phyloP scores from a whole-genome alignment of 2,888 invertebrate genomes.

The Horisme vitalbata region DNA sequence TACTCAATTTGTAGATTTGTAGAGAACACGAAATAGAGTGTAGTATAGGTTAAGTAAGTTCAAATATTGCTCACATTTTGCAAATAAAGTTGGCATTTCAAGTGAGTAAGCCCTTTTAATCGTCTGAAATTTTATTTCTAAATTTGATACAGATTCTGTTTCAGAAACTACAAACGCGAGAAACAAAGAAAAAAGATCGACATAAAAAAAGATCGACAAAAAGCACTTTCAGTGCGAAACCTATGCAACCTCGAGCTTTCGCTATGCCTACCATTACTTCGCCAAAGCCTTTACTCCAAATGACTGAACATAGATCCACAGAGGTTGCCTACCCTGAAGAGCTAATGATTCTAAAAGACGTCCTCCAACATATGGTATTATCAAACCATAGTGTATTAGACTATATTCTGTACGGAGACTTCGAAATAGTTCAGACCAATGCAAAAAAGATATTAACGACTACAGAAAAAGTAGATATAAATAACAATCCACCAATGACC shows the following conservation, averaged over 20 bases:
- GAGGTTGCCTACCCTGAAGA: conserved; percentile 7
- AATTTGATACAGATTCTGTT: background rate
- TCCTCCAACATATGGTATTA: conserved; percentile 11
- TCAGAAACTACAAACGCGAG: conserved; percentile 5
- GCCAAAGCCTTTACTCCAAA: background rate
- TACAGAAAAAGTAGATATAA: background rate
- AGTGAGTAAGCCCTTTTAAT: too few species aligned
- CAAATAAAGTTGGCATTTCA: too few species aligned
- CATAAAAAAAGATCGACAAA: too few species aligned
- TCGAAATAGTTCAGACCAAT: background rate
- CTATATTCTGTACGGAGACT: conserved; percentile 15
- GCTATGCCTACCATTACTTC: background rate
- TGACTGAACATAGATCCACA: background rate
- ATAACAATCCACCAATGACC: background rate
- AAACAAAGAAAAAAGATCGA: too few species aligned
- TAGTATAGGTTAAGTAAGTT: too few species aligned
- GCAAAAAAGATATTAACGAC: background rate
- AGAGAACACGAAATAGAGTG: too few species aligned
- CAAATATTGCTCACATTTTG: too few species aligned
- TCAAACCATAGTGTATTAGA: conserved; percentile 14
- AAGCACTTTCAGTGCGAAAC: background rate
- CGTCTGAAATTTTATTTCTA: too few species aligned
- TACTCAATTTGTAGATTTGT: too few species aligned
- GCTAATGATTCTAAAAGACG: conserved; percentile 3
- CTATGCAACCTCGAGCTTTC: background rate